A percentile compares a stretch with the other conserved stretches of the same genome.
phyloP scores from a whole-genome alignment of 2,797 vertebrate species.

The Protosalanx chinensis region DNA sequence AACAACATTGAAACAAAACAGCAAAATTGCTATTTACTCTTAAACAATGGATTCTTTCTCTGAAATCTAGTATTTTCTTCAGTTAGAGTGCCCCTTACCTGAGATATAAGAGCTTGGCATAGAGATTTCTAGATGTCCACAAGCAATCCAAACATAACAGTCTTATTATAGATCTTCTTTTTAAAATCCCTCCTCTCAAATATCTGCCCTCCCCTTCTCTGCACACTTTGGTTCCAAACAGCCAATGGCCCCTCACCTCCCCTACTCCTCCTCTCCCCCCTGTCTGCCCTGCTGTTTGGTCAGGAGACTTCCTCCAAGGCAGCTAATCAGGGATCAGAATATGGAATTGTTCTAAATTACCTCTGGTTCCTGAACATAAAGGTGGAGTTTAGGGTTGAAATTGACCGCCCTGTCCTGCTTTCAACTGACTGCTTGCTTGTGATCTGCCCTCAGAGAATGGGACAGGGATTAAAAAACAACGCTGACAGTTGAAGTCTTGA shows the following conservation, averaged over 20 bases:
- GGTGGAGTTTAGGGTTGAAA: too few species aligned
- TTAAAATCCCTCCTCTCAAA: background rate
- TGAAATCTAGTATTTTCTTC: background rate
- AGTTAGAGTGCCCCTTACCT: background rate
- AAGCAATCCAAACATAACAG: background rate
- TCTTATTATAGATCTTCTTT: background rate
- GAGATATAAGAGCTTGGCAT: conserved; percentile 37
- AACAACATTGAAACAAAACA: too few species aligned
- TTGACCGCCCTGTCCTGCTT: too few species aligned
- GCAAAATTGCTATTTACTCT: background rate
- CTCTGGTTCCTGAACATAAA: background rate
- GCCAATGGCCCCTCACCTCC: background rate
- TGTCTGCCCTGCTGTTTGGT: conserved; percentile 22
- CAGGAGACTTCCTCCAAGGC: conserved; percentile 17
- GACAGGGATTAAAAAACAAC: too few species aligned
- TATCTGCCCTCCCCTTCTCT: background rate
- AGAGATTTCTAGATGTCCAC: conserved; percentile 22
- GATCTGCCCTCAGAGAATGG: too few species aligned
- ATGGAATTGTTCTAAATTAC: conserved; percentile 3
- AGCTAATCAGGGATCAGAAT: conserved; percentile 38
- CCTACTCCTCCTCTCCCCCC: background rate
- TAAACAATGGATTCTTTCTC: background rate
- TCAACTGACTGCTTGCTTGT: too few species aligned
- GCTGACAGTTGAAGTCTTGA: background rate
- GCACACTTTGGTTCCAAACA: conserved; percentile 1